These are phyloP conservation scores for Drosophila mimica DNA, from an alignment of 2,888 invertebrate species.

Conservation along the genomic window DNA sequence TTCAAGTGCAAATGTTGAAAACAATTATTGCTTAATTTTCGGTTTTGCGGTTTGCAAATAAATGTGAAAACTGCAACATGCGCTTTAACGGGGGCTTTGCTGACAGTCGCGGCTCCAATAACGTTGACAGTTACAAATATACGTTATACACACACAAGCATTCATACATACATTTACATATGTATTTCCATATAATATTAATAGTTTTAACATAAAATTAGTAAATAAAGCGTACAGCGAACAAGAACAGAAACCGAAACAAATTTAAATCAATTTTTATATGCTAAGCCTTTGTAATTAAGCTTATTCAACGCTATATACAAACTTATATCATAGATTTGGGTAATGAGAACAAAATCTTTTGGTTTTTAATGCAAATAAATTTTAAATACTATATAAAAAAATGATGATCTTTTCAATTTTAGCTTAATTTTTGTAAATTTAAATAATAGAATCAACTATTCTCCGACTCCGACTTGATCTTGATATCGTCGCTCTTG, in stretches of 20 bases:
- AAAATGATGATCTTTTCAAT: not conserved
- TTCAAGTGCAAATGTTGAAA: conserved; percentile 59
- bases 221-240: conserved; percentile 50
- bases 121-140: conserved; percentile 32
- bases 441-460: not conserved
- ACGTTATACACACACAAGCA: conserved; percentile 13
- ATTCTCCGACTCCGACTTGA: conserved; percentile 30
- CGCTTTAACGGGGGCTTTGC: conserved; percentile 21
- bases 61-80: conserved; percentile 47
- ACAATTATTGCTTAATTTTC: conserved; percentile 54
- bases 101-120: conserved; percentile 37
- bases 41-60: conserved; percentile 15
- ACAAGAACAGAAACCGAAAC: conserved; percentile 39
- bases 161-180: conserved; percentile 9
- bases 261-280: conserved; percentile 65
- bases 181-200: conserved; percentile 38
- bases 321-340: conserved; percentile 43
- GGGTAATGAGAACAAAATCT: conserved; percentile 56
- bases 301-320: conserved; percentile 43
- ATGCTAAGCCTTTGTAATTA: conserved; percentile 66
- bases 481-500: not conserved
- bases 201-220: conserved; percentile 48
- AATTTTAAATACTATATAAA: conserved; percentile 58
- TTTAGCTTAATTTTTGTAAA: not conserved
- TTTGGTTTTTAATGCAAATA: conserved; percentile 72